Conservation (phyloP, 2,113 vertebrate genomes). For the Lophius piscatorius region DNA sequence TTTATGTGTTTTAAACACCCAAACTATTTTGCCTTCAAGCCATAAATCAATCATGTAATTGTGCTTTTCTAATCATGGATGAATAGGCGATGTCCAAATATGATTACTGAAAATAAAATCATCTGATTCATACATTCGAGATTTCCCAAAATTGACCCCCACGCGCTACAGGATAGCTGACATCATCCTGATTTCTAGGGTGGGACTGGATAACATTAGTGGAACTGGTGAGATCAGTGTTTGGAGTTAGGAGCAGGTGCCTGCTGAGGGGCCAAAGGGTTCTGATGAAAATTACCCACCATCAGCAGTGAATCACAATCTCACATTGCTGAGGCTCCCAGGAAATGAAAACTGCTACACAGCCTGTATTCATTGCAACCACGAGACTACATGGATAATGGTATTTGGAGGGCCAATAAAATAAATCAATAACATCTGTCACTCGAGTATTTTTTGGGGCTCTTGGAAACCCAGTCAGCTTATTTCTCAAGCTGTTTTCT, state of each 20-base stretch:
- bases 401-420: conserved; percentile 51
- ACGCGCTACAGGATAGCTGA: conserved; percentile 48
- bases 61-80: conserved; percentile 37
- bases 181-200: conserved; percentile 43
- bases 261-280: conserved; percentile 1
- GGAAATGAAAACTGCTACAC: conserved; percentile 39
- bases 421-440: conserved; percentile 59
- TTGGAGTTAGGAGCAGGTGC: conserved; percentile 55
- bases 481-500: conserved; percentile 42
- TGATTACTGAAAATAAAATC: conserved; percentile 28
- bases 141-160: conserved; percentile 27
- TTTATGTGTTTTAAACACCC: background rate
- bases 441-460: conserved; percentile 42
- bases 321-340: conserved; percentile 38
- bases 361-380: conserved; percentile 27
- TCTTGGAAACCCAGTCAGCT: conserved; percentile 26
- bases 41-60: conserved; percentile 29
- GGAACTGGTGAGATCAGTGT: conserved; percentile 42
- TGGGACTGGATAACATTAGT: conserved; percentile 34
- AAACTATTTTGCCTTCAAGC: background rate
- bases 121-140: conserved; percentile 28
- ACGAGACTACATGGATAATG: conserved; percentile 23
- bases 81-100: conserved; percentile 32
- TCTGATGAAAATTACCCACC: conserved; percentile 16
- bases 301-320: conserved; percentile 25